phyloP scores from a whole-genome alignment of 2,113 vertebrate species.

The Psilopsiagon aymara region DNA sequence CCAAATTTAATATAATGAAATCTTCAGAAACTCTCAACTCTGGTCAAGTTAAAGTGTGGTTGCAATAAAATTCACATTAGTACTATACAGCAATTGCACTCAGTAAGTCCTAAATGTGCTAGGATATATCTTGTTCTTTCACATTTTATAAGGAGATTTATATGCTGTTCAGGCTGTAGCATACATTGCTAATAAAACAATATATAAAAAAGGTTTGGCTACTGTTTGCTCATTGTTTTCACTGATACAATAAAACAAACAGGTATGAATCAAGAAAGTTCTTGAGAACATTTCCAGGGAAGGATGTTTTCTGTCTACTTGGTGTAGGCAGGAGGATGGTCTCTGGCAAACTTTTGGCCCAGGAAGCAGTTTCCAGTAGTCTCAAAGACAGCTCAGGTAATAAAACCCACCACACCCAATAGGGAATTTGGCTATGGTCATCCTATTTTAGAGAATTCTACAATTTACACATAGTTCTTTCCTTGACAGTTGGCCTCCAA shows the following conservation, averaged over 20 bases:
- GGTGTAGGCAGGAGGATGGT: not conserved
- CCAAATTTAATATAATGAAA: not conserved
- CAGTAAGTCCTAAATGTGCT: not conserved
- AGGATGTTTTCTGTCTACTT: not conserved
- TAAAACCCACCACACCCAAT: not conserved
- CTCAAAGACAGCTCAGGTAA: not conserved
- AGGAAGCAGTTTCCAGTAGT: not conserved
- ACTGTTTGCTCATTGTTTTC: not conserved
- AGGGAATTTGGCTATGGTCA: not conserved
- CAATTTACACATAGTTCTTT: fast-evolving
- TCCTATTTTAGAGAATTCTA: not conserved
- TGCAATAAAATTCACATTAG: not conserved
- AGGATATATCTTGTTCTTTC: not conserved
- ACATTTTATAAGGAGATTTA: not conserved
- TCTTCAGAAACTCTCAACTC: not conserved
- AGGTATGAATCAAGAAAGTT: not conserved
- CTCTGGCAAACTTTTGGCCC: not conserved
- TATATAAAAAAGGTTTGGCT: not conserved
- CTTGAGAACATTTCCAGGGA: not conserved
- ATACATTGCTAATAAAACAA: not conserved
- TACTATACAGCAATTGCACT: not conserved
- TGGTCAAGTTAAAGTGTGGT: not conserved
- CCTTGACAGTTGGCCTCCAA: not conserved
- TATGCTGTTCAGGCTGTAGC: not conserved
- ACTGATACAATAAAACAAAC: not conserved